A percentile compares a stretch with the other conserved stretches of the same genome.
phyloP scores from a whole-genome alignment of 1,140 invertebrate genomes.

The Cyclargus thomasi region DNA sequence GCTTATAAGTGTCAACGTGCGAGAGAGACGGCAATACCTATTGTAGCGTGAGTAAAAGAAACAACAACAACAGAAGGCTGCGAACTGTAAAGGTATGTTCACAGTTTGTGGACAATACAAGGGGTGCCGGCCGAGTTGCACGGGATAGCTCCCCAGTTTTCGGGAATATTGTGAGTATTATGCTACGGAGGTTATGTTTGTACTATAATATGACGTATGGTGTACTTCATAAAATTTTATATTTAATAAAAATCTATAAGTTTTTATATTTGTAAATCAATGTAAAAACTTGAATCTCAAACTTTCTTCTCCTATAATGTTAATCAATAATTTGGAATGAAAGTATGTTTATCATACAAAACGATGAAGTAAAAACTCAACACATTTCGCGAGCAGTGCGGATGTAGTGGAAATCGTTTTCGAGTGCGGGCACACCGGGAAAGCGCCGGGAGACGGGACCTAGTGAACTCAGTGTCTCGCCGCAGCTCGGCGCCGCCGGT shows the following conservation, averaged over 20 bases:
- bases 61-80: conserved; percentile 27
- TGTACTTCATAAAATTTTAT: no score
- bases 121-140: conserved; percentile 36
- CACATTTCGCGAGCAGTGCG: neutral
- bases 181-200: no score
- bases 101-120: conserved; percentile 51
- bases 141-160: conserved; percentile 25
- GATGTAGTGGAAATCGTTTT: conserved; percentile 26
- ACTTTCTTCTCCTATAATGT: no score
- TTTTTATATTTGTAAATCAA: no score
- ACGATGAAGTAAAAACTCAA: neutral
- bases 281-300: no score
- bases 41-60: conserved; percentile 10
- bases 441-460: conserved; percentile 39
- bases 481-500: conserved; percentile 28
- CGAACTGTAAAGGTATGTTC: conserved; percentile 44
- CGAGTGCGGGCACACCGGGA: conserved; percentile 29
- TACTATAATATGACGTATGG: no score
- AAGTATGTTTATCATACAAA: neutral
- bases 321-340: no score
- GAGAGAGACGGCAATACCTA: conserved; percentile 15
- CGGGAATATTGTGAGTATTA: conserved; percentile 19
- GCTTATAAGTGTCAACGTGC: conserved; percentile 26
- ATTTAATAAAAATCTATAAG: no score
- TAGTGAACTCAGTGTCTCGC: conserved; percentile 42